These are phyloP conservation scores for Pituophis catenifer DNA, from an alignment of 2,113 vertebrate genomes.

Conservation along the genomic window DNA sequence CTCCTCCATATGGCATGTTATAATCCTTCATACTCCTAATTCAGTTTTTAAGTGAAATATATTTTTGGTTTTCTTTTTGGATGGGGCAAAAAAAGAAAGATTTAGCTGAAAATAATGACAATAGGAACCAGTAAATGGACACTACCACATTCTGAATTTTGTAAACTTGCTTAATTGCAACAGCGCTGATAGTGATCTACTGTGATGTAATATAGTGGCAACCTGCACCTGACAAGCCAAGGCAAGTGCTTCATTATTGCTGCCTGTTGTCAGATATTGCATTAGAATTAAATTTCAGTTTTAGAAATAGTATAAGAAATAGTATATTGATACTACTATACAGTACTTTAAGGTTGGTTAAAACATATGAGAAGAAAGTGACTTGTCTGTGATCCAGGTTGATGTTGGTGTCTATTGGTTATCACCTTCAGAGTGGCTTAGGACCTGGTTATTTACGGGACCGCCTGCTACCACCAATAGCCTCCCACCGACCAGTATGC, in stretches of 20 bases:
- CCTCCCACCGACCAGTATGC: too few species aligned
- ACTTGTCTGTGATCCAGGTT: not conserved
- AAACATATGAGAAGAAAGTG: not conserved
- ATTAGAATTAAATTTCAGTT: not conserved
- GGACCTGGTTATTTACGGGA: too few species aligned
- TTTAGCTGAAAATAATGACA: conserved; percentile 42
- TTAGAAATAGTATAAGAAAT: not conserved
- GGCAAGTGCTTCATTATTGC: not conserved
- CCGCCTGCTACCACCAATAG: too few species aligned
- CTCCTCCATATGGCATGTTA: conserved; percentile 1
- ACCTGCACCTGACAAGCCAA: not conserved
- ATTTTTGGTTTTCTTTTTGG: conserved; percentile 45
- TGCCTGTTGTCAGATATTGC: not conserved
- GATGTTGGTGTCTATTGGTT: not conserved
- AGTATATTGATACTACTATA: not conserved
- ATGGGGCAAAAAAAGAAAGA: conserved; percentile 18
- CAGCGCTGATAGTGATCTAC: not conserved
- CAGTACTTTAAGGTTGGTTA: not conserved
- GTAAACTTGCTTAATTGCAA: conserved; percentile 5
- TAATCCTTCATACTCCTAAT: conserved; percentile 44
- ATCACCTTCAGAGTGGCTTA: too few species aligned
- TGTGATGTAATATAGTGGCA: not conserved
- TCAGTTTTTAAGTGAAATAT: conserved; percentile 50
- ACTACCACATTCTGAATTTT: not conserved
- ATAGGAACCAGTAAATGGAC: conserved; percentile 26